Evolutionary conservation across 2,888 invertebrate genomes (phyloP).

Genomic region (Polymixis lichenea): DNA sequence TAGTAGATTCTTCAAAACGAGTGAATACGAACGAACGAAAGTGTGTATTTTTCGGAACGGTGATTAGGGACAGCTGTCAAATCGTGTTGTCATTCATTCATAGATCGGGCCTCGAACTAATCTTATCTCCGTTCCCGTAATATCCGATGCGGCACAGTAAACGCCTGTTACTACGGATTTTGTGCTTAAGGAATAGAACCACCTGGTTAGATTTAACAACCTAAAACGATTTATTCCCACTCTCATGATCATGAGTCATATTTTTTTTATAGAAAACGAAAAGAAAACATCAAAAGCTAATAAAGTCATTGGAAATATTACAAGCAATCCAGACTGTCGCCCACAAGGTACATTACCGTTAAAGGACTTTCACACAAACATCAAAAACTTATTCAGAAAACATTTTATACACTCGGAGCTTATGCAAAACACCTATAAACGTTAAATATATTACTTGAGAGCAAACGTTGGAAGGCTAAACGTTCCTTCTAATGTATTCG

Average conservation of each 20-base stretch:
- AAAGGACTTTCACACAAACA: conserved; percentile 65
- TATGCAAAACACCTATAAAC: conserved; percentile 86
- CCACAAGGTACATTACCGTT: conserved; percentile 54
- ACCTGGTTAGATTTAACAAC: not conserved
- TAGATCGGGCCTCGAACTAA: too few relatives aligned
- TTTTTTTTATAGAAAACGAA: conserved; percentile 21
- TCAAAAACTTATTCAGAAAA: conserved; percentile 76
- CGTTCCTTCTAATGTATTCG: conserved; percentile 84
- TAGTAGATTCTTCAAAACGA: too few relatives aligned
- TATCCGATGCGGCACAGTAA: too few relatives aligned
- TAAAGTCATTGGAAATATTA: conserved; percentile 53
- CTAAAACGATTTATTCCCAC: conserved; percentile 2
- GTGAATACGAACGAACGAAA: too few relatives aligned
- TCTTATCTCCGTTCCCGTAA: too few relatives aligned
- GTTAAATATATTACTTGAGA: conserved; percentile 84
- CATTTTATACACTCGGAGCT: conserved; percentile 79
- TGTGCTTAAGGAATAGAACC: too few relatives aligned
- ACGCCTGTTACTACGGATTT: too few relatives aligned
- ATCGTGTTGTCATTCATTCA: too few relatives aligned
- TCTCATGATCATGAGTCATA: conserved; percentile 7
- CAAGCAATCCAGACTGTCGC: conserved; percentile 46
- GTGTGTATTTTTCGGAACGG: too few relatives aligned
- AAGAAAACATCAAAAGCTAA: conserved; percentile 17
- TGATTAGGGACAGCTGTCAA: too few relatives aligned
- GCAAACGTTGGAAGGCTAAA: conserved; percentile 80